These are phyloP conservation scores for Sinelater perroti DNA, from an alignment of 2,888 invertebrate genomes.

Conservation along the genomic window DNA sequence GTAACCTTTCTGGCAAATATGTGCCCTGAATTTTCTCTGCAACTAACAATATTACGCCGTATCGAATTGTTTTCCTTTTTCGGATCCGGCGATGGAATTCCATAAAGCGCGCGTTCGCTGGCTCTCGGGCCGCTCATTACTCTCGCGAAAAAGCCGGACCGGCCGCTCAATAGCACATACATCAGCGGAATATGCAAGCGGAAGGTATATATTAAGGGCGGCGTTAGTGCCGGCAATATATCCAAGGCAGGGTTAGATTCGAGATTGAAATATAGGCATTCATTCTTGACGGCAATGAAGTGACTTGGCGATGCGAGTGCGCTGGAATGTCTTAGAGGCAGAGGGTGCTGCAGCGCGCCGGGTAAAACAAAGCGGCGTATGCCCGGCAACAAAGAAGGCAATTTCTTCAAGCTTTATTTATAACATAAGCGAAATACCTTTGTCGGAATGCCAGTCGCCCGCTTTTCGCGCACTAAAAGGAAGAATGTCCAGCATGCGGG, in stretches of 20 bases:
- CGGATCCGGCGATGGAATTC: constrained; percentile 10
- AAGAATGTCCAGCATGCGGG: constrained; percentile 33
- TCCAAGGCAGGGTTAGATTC: constrained; percentile 3
- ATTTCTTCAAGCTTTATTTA: constrained; percentile 36
- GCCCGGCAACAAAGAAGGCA: constrained; percentile 30
- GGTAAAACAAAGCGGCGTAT: constrained; percentile 22
- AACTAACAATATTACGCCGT: constrained; percentile 24
- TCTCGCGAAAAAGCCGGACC: no score
- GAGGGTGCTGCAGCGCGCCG: constrained; percentile 2
- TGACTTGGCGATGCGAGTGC: constrained; percentile 18
- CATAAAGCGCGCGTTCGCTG: background rate
- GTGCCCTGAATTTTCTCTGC: constrained; percentile 31
- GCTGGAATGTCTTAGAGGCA: constrained; percentile 16
- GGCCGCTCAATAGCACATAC: background rate
- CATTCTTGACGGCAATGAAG: constrained; percentile 21
- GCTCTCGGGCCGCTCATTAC: background rate
- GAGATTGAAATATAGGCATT: constrained; percentile 20
- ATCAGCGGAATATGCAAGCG: background rate
- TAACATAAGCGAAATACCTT: constrained; percentile 36
- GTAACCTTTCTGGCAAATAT: constrained; percentile 35
- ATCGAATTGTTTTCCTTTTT: constrained; percentile 20
- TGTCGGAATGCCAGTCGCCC: constrained; percentile 27
- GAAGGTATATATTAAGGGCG: constrained; percentile 7
- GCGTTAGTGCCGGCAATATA: constrained; percentile 1
- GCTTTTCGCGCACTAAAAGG: constrained; percentile 26